Base-by-base conservation (phyloP, 2,113 vertebrate genomes). In the Meles meles region DNA sequence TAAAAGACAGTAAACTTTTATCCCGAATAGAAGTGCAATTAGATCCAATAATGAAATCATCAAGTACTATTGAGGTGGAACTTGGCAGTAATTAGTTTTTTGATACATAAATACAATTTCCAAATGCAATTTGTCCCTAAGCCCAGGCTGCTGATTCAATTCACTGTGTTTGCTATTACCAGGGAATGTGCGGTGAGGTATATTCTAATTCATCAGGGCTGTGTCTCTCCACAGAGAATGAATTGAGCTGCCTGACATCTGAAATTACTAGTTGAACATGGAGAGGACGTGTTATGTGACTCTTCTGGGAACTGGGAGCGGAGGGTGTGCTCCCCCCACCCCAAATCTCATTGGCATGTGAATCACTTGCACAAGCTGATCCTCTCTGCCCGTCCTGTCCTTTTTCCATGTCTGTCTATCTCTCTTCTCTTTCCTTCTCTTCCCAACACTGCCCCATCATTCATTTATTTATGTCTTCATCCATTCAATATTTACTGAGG, bases 31-130 rank as follows among this genome's bases (percentile, higher is more conserved):
- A 98, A 98, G 97, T 93, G 86, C 97, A 98, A 98, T 98, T 98
- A 99, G 97, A 96, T 98, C 94, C 97, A 98, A 98, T 98, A 99
- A 98, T 98, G 98, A 98, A 99, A 98, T 98, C 98, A 97, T 98
- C 97, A 98, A 98, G 94, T 98, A 92, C 94, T 98, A 96, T 92
- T 6, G 93, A 98, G 97, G 98, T 99, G 94, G 98, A 98, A 98
- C 97, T 96, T 97, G 98, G 94, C 92, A 98, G 97, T 98, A 99
- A 98, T 98, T 98, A 98, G 97, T 97, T 98, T 97, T 98, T 98
- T 98, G 98, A 98, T 98, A 98, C 98, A 97, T 98, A 98, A 98
- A 98, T 98, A 98, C 98, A 96, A 97, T 98, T 98, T 99, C 95
- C 97, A 98, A 98, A 97, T 98, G 96, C 80, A 98, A 97, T 98